phyloP scores from a whole-genome alignment of 2,888 invertebrate genomes.

The Drosophila anomelani region DNA sequence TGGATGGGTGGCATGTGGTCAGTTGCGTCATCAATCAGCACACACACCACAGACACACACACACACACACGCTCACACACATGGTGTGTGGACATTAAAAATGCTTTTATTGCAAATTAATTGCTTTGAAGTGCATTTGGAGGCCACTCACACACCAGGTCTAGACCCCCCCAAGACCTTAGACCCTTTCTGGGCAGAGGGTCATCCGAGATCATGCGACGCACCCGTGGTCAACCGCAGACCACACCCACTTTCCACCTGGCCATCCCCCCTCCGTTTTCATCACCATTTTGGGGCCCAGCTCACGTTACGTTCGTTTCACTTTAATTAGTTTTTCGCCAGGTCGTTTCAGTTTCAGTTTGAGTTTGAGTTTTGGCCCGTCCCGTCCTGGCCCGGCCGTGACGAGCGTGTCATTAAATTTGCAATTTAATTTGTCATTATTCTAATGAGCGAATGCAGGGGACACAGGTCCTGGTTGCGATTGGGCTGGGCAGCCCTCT shows the following conservation, averaged over 20 bases:
- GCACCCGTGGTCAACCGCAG: slow-evolving; percentile 48
- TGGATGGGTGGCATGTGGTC: not conserved
- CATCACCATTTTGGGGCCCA: slow-evolving; percentile 13
- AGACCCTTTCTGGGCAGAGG: slow-evolving; percentile 10
- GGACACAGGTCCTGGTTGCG: not conserved
- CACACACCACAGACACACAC: slow-evolving; percentile 17
- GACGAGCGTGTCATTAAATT: slow-evolving; percentile 56
- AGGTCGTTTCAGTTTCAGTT: slow-evolving; percentile 46
- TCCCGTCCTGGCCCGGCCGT: not conserved
- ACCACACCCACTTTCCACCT: slow-evolving; percentile 20
- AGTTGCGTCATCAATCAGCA: slow-evolving; percentile 45
- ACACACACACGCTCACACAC: not conserved
- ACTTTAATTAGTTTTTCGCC: slow-evolving; percentile 44
- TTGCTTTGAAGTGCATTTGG: slow-evolving; percentile 72
- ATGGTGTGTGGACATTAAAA: slow-evolving; percentile 48
- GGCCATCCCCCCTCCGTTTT: not conserved
- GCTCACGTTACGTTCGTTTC: slow-evolving; percentile 34
- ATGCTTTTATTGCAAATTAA: slow-evolving; percentile 77
- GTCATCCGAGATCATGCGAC: slow-evolving; percentile 53
- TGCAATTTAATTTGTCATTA: slow-evolving; percentile 60
- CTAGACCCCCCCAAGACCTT: slow-evolving; percentile 4
- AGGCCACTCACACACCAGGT: slow-evolving; percentile 42
- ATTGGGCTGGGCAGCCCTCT: not conserved
- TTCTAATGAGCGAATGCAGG: slow-evolving; percentile 33
- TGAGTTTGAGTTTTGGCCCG: slow-evolving; percentile 8